Evolutionary conservation across 2,113 vertebrate genomes (phyloP).

Genomic region (Peromyscus californicus): DNA sequence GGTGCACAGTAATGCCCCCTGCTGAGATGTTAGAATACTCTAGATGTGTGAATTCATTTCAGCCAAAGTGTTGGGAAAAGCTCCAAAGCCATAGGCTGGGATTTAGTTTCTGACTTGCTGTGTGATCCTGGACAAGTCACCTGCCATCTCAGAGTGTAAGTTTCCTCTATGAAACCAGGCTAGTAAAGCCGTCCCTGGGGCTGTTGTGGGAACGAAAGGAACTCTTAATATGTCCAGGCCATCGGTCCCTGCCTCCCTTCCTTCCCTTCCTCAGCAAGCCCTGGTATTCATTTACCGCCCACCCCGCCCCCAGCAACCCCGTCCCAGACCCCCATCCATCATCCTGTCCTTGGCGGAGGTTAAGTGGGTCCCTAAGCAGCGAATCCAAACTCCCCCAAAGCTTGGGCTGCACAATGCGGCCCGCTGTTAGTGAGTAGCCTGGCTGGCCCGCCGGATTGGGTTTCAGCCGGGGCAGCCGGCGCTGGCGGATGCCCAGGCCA

Average conservation of each 20-base stretch:
- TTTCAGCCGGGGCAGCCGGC: conserved; percentile 85
- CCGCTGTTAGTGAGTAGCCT: conserved; percentile 83
- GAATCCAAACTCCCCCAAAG: conserved; percentile 80
- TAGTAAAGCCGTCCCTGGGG: background rate
- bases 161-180: background rate
- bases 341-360: conserved; percentile 84
- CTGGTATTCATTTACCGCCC: conserved; percentile 75
- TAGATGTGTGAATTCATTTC: background rate
- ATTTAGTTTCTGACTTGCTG: conserved; percentile 29
- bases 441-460: conserved; percentile 79
- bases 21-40: background rate
- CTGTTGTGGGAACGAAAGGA: background rate
- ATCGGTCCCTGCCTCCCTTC: conserved; percentile 23
- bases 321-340: conserved; percentile 85
- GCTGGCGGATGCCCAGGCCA: conserved; percentile 85
- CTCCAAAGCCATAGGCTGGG: background rate
- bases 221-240: background rate
- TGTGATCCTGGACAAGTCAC: conserved; percentile 66
- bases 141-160: conserved; percentile 44
- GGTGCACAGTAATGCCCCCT: background rate
- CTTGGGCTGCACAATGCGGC: conserved; percentile 82
- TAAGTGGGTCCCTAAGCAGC: conserved; percentile 86
- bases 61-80: background rate
- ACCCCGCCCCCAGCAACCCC: conserved; percentile 66
- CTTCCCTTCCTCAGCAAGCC: conserved; percentile 65